phyloP scores from a whole-genome alignment of 2,888 invertebrate species.

The Xestoiulus laeticollis region DNA sequence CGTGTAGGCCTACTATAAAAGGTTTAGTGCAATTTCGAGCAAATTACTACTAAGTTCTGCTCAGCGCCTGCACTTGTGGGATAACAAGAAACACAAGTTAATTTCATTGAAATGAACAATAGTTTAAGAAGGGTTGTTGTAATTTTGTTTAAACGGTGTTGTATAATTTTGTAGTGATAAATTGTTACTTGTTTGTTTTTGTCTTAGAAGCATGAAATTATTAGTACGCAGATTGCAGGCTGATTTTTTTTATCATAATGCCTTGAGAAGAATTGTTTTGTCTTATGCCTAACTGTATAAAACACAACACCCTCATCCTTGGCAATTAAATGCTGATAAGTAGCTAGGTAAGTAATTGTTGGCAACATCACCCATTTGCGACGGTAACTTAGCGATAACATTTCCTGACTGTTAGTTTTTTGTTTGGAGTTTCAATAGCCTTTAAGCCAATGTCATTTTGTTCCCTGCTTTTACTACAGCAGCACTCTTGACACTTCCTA shows the following conservation, averaged over 20 bases:
- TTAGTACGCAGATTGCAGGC: background rate
- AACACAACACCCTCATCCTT: background rate
- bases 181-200: background rate
- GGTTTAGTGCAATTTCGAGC: background rate
- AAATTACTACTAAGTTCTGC: no score
- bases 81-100: no score
- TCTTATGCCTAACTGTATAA: background rate
- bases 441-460: background rate
- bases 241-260: background rate
- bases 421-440: background rate
- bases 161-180: background rate
- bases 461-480: background rate
- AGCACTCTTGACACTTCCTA: background rate
- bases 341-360: background rate
- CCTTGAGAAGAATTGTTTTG: background rate
- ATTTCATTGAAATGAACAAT: background rate
- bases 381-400: constrained; percentile 34
- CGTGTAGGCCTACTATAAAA: no score
- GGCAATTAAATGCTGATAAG: background rate
- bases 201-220: background rate
- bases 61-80: no score
- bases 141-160: background rate
- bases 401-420: constrained; percentile 2
- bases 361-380: constrained; percentile 23
- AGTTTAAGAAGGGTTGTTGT: background rate